phyloP scores from a whole-genome alignment of 1,140 invertebrate genomes.

The Ips nitidus region DNA sequence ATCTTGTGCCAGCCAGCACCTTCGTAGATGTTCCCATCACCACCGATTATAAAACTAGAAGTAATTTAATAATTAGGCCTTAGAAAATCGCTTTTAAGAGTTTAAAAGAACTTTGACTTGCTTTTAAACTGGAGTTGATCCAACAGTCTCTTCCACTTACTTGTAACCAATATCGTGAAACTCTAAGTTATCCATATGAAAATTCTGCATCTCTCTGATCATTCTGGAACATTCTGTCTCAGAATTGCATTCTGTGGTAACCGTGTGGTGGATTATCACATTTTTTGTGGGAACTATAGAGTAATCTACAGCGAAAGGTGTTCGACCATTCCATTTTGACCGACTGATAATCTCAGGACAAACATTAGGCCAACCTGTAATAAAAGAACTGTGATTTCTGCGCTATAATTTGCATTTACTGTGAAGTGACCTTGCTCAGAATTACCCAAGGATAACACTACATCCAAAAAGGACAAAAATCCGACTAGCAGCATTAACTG shows the following conservation, averaged over 20 bases:
- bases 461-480: no score
- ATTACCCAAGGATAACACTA: no score
- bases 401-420: neutral
- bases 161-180: slow-evolving; percentile 66
- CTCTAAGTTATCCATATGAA: slow-evolving; percentile 58
- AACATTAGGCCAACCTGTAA: slow-evolving; percentile 37
- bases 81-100: neutral
- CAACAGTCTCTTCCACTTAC: slow-evolving; percentile 47
- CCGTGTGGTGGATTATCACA: slow-evolving; percentile 73
- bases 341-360: slow-evolving; percentile 46
- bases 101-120: slow-evolving; percentile 1
- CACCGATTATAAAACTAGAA: slow-evolving; percentile 72
- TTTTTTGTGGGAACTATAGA: slow-evolving; percentile 58
- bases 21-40: slow-evolving; percentile 76
- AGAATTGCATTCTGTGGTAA: slow-evolving; percentile 58
- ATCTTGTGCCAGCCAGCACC: slow-evolving; percentile 72
- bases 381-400: neutral
- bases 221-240: slow-evolving; percentile 55
- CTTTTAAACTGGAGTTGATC: neutral
- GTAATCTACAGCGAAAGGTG: slow-evolving; percentile 56
- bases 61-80: neutral
- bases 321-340: slow-evolving; percentile 50
- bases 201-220: slow-evolving; percentile 59
- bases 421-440: no score
- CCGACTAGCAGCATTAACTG: no score